A percentile compares a stretch with the other conserved stretches of the same genome.
phyloP scores from a whole-genome alignment of 2,797 vertebrate species.

The Okamejei kenojei region DNA sequence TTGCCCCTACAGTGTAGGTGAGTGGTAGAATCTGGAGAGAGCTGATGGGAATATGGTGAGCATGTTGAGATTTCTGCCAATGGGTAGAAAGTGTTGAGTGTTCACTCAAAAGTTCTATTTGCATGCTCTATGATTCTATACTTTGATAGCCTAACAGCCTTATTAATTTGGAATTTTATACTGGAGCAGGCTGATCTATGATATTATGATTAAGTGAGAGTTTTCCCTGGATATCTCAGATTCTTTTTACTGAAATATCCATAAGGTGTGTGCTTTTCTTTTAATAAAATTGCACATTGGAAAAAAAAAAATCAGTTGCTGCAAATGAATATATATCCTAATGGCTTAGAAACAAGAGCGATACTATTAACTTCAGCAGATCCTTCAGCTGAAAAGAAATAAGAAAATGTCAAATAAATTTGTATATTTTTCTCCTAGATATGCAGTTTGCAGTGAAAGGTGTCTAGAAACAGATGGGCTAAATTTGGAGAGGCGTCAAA shows the following conservation, averaged over 20 bases:
- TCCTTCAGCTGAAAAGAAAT: not conserved
- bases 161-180: not conserved
- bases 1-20: too few relatives aligned
- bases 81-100: too few relatives aligned
- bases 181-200: not conserved
- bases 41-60: too few relatives aligned
- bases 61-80: too few relatives aligned
- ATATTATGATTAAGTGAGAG: not conserved
- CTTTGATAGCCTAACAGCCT: not conserved
- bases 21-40: too few relatives aligned
- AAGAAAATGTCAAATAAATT: slow-evolving; percentile 12
- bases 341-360: not conserved
- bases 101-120: too few relatives aligned
- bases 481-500: too few relatives aligned
- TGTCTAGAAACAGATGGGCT: not conserved
- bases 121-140: too few relatives aligned
- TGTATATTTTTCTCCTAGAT: not conserved
- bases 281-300: not conserved
- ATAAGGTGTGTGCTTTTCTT: not conserved
- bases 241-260: not conserved
- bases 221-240: not conserved
- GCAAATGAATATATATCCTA: not conserved
- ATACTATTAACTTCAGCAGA: not conserved
- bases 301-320: not conserved
- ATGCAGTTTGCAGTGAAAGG: not conserved